These are phyloP conservation scores for Rhingia rostrata DNA, from an alignment of 2,888 invertebrate species.

Conservation along the genomic window DNA sequence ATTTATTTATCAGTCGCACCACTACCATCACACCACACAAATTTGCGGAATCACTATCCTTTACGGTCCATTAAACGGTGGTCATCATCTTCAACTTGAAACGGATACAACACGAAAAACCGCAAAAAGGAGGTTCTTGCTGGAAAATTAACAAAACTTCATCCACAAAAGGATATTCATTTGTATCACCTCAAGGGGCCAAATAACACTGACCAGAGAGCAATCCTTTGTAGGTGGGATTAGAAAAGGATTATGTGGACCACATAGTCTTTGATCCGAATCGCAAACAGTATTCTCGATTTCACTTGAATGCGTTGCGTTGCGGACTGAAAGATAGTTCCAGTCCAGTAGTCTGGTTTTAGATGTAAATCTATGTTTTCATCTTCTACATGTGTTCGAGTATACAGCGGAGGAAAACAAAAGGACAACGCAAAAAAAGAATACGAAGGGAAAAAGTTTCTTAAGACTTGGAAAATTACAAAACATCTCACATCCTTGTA, in stretches of 20 bases:
- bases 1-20: slow-evolving; percentile 32
- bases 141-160: slow-evolving; percentile 22
- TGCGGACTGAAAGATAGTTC: slow-evolving; percentile 44
- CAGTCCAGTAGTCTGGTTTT: slow-evolving; percentile 54
- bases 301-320: slow-evolving; percentile 50
- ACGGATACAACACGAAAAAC: slow-evolving; percentile 26
- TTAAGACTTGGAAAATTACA: slow-evolving; percentile 60
- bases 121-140: slow-evolving; percentile 9
- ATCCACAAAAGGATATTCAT: slow-evolving; percentile 25
- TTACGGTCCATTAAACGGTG: slow-evolving; percentile 48
- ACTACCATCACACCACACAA: slow-evolving; percentile 22
- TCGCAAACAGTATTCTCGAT: slow-evolving; percentile 46
- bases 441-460: slow-evolving; percentile 22
- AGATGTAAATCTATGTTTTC: slow-evolving; percentile 49
- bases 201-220: slow-evolving; percentile 1
- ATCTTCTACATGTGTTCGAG: slow-evolving; percentile 41
- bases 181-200: slow-evolving; percentile 32
- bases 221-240: slow-evolving; percentile 29
- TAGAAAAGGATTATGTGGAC: slow-evolving; percentile 36
- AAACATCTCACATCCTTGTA: slow-evolving; percentile 71
- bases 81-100: slow-evolving; percentile 28
- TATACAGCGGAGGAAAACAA: slow-evolving; percentile 12
- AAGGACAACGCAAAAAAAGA: slow-evolving; percentile 3
- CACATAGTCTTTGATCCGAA: slow-evolving; percentile 31
- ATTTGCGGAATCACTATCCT: slow-evolving; percentile 56